Percentiles rank a stretch among this genome's conserved stretches.
phyloP scores from a whole-genome alignment of 1,140 invertebrate genomes.

The Drosophila kepulauana region DNA sequence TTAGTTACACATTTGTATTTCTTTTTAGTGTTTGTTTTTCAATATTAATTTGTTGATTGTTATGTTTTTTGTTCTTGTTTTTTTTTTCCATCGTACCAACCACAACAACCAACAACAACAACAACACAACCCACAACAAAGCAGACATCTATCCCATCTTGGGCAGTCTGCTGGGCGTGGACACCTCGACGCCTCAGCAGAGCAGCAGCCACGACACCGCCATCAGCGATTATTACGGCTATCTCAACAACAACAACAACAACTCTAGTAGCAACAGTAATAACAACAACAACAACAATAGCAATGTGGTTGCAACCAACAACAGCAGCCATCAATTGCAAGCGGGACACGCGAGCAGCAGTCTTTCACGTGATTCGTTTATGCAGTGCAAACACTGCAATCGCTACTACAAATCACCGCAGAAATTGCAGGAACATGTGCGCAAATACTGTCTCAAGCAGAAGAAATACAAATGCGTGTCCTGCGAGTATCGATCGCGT shows the following conservation, averaged over 20 bases:
- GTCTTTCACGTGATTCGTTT: conserved; percentile 61
- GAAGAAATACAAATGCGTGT: conserved; percentile 83
- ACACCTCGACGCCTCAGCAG: conserved; percentile 61
- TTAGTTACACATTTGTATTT: conserved; percentile 47
- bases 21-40: conserved; percentile 57
- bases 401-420: conserved; percentile 76
- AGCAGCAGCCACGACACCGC: conserved; percentile 43
- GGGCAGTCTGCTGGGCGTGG: conserved; percentile 82
- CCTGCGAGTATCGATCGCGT: conserved; percentile 79
- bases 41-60: conserved; percentile 62
- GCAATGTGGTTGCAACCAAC: conserved; percentile 10
- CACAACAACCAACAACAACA: neutral
- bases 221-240: conserved; percentile 68
- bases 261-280: conserved; percentile 32
- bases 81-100: conserved; percentile 34
- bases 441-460: conserved; percentile 82
- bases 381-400: conserved; percentile 83
- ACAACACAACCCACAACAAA: conserved; percentile 10
- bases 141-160: conserved; percentile 83
- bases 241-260: conserved; percentile 64
- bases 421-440: conserved; percentile 82
- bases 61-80: conserved; percentile 58
- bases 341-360: conserved; percentile 20
- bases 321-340: conserved; percentile 14
- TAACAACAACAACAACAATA: conserved; percentile 16